Conservation (phyloP, 2,797 vertebrate genomes). For the Myripristis murdjan region DNA sequence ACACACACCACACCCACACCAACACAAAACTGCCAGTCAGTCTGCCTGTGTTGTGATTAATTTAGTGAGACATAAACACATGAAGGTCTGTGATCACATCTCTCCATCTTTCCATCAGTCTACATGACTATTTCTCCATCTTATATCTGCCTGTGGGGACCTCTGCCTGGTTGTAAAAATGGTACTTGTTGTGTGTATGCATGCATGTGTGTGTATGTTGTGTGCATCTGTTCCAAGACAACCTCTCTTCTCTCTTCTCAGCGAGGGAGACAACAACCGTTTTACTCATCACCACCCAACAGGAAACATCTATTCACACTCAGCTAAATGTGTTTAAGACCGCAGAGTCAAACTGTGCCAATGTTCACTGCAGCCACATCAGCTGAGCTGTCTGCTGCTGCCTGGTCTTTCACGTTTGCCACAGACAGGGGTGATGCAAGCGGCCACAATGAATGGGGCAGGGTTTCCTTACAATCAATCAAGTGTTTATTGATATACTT, state of each 20-base stretch:
- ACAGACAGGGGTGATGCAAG: conserved; percentile 15
- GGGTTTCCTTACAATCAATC: conserved; percentile 15
- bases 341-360: conserved; percentile 29
- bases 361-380: conserved; percentile 54
- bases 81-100: conserved; percentile 52
- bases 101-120: conserved; percentile 45
- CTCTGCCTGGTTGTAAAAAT: conserved; percentile 26
- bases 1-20: neutral
- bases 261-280: conserved; percentile 27
- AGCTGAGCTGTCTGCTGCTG: conserved; percentile 29
- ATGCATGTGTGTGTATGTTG: neutral
- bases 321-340: conserved; percentile 21
- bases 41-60: conserved; percentile 59
- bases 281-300: conserved; percentile 50
- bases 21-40: conserved; percentile 12
- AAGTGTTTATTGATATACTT: too few species aligned
- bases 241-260: conserved; percentile 23
- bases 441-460: neutral
- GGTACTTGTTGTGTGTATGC: conserved; percentile 4
- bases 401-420: conserved; percentile 19
- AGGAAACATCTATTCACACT: conserved; percentile 45
- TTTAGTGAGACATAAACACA: conserved; percentile 65
- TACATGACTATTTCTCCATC: conserved; percentile 44
- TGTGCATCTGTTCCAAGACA: neutral
- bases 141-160: conserved; percentile 32